Conservation (phyloP, 2,888 invertebrate species). For the Chymomyza caudatula region DNA sequence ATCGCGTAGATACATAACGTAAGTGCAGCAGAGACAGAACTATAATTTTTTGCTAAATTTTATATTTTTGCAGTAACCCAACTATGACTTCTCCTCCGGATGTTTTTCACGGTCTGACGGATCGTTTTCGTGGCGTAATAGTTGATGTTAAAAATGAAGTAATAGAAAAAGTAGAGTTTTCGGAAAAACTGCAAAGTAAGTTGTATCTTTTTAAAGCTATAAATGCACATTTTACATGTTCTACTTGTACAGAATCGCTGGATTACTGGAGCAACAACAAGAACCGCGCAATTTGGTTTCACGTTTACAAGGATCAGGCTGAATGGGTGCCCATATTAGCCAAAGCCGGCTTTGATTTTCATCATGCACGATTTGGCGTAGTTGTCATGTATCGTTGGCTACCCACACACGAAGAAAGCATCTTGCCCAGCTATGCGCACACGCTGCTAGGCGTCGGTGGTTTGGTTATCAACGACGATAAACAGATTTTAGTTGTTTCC, state of each 20-base stretch:
- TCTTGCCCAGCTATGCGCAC: conserved; percentile 86
- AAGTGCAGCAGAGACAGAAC: conserved; percentile 3
- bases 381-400: conserved; percentile 92
- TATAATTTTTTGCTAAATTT: not conserved
- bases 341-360: conserved; percentile 90
- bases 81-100: conserved; percentile 67
- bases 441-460: conserved; percentile 91
- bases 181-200: conserved; percentile 53
- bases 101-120: conserved; percentile 80
- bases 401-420: conserved; percentile 80
- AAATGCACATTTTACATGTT: not conserved
- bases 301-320: conserved; percentile 84
- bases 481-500: conserved; percentile 88
- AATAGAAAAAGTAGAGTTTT: conserved; percentile 81
- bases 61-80: conserved; percentile 21
- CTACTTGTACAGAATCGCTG: conserved; percentile 82
- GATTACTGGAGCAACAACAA: conserved; percentile 82
- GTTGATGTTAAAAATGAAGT: conserved; percentile 78
- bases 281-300: conserved; percentile 89
- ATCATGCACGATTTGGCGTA: conserved; percentile 88
- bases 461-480: conserved; percentile 85
- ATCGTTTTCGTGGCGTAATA: conserved; percentile 87
- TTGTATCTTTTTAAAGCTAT: not conserved
- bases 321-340: conserved; percentile 87
- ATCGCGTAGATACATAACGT: conserved; percentile 23